Evolutionary conservation across 2,113 vertebrate genomes (phyloP).

Genomic region (Pachypanchax playfairii): DNA sequence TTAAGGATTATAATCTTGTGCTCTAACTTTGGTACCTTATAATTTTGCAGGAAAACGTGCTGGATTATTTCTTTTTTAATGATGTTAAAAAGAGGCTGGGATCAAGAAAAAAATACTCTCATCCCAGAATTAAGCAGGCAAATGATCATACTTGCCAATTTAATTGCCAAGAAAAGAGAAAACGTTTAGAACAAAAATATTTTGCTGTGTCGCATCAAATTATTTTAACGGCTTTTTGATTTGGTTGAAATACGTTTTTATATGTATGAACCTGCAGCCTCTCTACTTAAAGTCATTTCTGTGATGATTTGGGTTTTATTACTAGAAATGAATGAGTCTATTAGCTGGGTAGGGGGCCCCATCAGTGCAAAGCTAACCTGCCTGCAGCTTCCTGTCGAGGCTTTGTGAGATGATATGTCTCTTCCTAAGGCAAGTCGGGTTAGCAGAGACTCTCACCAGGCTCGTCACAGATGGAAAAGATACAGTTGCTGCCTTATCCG

Average conservation of each 20-base stretch:
- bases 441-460: conserved; percentile 25
- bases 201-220: conserved; percentile 70
- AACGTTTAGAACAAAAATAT: conserved; percentile 55
- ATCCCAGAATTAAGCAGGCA: conserved; percentile 61
- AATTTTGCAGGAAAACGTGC: too few relatives aligned
- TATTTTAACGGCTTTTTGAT: conserved; percentile 61
- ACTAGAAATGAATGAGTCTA: conserved; percentile 61
- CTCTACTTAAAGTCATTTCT: conserved; percentile 61
- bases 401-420: conserved; percentile 27
- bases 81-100: conserved; percentile 29
- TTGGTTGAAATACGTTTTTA: conserved; percentile 30
- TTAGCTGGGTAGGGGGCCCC: conserved; percentile 41
- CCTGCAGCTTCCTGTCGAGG: conserved; percentile 40
- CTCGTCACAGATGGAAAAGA: conserved; percentile 50
- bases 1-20: conserved; percentile 15
- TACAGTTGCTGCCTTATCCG: conserved; percentile 47
- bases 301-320: conserved; percentile 68
- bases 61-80: conserved; percentile 25
- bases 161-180: conserved; percentile 72
- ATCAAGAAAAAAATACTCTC: conserved; percentile 62
- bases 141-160: conserved; percentile 71
- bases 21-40: conserved; percentile 21
- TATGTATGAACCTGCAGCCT: conserved; percentile 35
- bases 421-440: conserved; percentile 15
- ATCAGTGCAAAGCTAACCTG: conserved; percentile 28